phyloP scores from a whole-genome alignment of 1,140 invertebrate genomes.

The Papilio polyxenes region DNA sequence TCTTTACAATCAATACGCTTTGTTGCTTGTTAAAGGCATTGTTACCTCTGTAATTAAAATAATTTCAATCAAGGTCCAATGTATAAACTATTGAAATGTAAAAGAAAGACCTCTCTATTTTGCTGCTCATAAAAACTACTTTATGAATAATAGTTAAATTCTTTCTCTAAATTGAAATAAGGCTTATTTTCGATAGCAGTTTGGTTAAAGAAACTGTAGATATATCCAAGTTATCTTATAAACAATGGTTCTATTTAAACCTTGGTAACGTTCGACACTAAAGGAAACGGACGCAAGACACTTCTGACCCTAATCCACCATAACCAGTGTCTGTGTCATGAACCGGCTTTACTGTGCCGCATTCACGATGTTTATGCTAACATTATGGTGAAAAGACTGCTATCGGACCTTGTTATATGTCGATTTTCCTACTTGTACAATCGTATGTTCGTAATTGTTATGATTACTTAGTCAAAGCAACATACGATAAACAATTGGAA shows the following conservation, averaged over 20 bases:
- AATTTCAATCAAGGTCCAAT: background rate
- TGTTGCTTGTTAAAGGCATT: background rate
- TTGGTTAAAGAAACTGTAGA: too few relatives aligned
- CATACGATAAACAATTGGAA: too few relatives aligned
- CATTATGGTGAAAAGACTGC: background rate
- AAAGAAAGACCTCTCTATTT: background rate
- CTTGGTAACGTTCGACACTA: background rate
- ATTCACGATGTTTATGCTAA: background rate
- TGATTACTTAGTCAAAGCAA: background rate
- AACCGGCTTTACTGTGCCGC: slow-evolving; percentile 8
- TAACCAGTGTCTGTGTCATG: slow-evolving; percentile 25
- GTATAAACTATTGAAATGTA: background rate
- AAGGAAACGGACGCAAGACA: slow-evolving; percentile 13
- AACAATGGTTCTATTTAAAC: background rate
- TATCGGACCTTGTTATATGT: slow-evolving; percentile 4
- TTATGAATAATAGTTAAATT: too few relatives aligned
- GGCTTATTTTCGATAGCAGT: too few relatives aligned
- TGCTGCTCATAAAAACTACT: too few relatives aligned
- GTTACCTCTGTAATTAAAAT: background rate
- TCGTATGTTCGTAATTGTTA: background rate
- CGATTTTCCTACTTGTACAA: background rate
- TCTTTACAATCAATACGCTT: background rate
- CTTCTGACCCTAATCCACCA: slow-evolving; percentile 25
- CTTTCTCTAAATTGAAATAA: too few relatives aligned
- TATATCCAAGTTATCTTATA: background rate